Base-by-base conservation (phyloP, 2,113 vertebrate species). In the Columbina picui region DNA sequence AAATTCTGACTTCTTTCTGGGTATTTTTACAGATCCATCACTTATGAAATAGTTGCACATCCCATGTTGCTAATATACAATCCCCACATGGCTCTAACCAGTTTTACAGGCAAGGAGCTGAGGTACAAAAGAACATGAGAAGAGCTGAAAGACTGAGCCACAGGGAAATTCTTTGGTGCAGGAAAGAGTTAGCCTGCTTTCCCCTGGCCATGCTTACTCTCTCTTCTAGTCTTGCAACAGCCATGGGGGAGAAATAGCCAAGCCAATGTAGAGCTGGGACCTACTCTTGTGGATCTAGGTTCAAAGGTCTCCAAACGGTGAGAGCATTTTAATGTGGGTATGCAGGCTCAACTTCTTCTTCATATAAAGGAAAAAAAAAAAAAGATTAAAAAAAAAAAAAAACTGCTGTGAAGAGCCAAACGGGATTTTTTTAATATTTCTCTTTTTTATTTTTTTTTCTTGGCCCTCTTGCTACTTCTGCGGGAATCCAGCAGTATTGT, bases 401-500 rank as follows among this genome's bases (percentile, higher is more conserved):
- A 75, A 84, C 49, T 90, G 47, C 49, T 67, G 52, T 52, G 65
- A 89, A 14, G n/a, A 92, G 88, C 64, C 73, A 93, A 92, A 84
- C 39, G 73, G 53, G 76, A 74, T 67, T 87, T 76, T 92, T 45
- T 45, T 45, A 17, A 19, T 45, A 19, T 45, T 45, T 45, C 43
- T 45, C 43, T 18, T 45, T 45, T 63, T 25, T 69, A 78, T 93
- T 63, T 55, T 65, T 36, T 76, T 39, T 79, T 71, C 53, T 96
- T 92, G 84, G 92, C 83, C 88, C 29, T 96, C 77, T 93, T 1
- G 10, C 69, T 87, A 83, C 53, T 93, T 93, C 90, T 95, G 89
- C 82, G 80, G 86, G 94, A 96, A 90, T 55, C 47, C 80, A 93
- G 85, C 78, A 84, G 80, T 47, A 94, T 86, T 90, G 87, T 94